Evolutionary conservation across 1,140 invertebrate species (phyloP).

Genomic region (Andricus grossulariae): DNA sequence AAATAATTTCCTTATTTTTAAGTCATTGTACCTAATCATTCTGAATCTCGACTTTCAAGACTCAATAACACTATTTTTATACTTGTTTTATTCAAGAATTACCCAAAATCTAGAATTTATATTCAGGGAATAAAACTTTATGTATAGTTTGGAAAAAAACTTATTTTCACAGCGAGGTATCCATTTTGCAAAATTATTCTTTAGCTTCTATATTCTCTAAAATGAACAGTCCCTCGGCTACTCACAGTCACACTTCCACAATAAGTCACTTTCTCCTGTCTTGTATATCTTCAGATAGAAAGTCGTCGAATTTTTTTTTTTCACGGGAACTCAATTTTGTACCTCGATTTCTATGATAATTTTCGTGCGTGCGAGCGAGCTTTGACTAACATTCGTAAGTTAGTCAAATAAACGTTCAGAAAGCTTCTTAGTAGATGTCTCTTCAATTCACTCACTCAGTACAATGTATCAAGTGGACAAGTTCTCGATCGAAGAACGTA

Average conservation of each 20-base stretch:
- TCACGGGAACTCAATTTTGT: background rate
- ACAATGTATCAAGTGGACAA: too few species aligned
- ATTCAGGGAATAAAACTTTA: background rate
- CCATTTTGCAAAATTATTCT: conserved; percentile 13
- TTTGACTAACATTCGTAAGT: background rate
- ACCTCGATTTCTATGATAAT: conserved; percentile 9
- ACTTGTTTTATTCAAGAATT: too few species aligned
- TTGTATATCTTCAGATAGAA: conserved; percentile 14
- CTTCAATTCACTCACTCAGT: background rate
- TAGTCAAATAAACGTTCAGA: background rate
- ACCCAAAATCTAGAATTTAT: background rate
- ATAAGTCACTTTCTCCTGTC: conserved; percentile 14
- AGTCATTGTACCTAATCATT: too few species aligned
- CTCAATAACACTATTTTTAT: too few species aligned
- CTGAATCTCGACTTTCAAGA: too few species aligned
- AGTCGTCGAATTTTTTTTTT: conserved; percentile 3
- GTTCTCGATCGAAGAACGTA: too few species aligned
- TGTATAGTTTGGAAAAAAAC: background rate
- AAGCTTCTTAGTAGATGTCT: background rate
- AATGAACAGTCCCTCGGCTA: conserved; percentile 7
- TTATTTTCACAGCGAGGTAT: background rate
- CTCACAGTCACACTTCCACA: background rate
- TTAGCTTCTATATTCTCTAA: background rate
- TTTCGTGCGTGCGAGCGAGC: background rate
- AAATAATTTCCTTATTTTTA: too few species aligned